phyloP scores from a whole-genome alignment of 2,797 vertebrate species.

The Lemur catta region DNA sequence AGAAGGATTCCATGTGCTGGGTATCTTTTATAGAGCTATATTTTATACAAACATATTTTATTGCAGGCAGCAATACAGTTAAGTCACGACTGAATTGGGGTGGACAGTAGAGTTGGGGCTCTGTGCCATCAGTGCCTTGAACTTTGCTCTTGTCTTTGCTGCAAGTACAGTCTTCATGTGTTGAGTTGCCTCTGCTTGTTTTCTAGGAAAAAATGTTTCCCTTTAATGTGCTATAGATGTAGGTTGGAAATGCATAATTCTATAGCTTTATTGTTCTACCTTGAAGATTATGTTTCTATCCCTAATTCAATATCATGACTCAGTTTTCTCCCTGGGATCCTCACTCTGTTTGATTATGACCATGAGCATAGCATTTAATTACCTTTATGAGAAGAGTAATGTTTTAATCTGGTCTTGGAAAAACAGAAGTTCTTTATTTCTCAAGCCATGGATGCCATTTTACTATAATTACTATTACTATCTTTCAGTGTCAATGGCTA shows the following conservation, averaged over 20 bases:
- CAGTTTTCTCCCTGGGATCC: background rate
- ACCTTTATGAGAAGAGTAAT: background rate
- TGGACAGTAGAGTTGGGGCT: background rate
- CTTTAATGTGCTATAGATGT: background rate
- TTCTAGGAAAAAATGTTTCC: background rate
- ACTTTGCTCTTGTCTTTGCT: background rate
- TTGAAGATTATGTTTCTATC: rapidly evolving
- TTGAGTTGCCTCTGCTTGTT: background rate
- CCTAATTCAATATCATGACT: background rate
- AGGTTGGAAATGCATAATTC: background rate
- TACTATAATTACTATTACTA: background rate
- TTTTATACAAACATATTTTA: background rate
- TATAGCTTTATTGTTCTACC: rapidly evolving
- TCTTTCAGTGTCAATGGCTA: background rate
- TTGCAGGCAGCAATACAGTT: background rate
- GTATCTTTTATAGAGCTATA: background rate
- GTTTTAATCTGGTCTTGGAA: background rate
- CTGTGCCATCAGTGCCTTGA: background rate
- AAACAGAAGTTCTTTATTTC: background rate
- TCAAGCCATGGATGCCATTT: background rate
- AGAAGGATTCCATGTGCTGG: background rate
- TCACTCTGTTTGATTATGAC: background rate
- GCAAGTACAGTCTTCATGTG: background rate
- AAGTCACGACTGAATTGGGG: background rate
- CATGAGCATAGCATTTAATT: background rate